These are phyloP conservation scores for Morinoia aosen DNA, from an alignment of 2,888 invertebrate species.

Conservation along the genomic window DNA sequence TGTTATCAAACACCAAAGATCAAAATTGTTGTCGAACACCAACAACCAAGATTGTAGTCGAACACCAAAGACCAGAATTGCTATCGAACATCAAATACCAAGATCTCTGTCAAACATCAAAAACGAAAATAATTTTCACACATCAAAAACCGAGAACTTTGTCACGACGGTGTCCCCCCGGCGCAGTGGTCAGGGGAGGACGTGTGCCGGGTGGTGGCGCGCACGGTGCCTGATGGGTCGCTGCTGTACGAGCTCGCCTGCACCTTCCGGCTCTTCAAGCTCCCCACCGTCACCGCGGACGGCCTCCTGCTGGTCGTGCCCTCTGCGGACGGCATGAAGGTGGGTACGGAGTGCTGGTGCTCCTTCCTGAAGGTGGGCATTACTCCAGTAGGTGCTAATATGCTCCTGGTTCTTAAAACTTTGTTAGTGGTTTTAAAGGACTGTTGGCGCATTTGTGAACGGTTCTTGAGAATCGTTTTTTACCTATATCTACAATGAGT, in stretches of 20 bases:
- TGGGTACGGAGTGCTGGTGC: constrained; percentile 16
- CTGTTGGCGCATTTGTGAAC: too few relatives aligned
- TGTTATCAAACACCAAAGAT: too few relatives aligned
- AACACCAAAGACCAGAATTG: too few relatives aligned
- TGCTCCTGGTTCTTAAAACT: not conserved
- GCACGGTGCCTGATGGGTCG: constrained; percentile 78
- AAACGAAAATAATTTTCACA: too few relatives aligned
- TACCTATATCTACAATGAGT: too few relatives aligned
- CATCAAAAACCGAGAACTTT: too few relatives aligned
- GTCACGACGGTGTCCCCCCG: not conserved
- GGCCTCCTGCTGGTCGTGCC: constrained; percentile 83
- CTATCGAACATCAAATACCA: too few relatives aligned
- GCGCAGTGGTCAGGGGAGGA: constrained; percentile 55
- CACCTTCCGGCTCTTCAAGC: constrained; percentile 82
- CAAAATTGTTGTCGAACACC: too few relatives aligned
- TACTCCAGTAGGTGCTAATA: not conserved
- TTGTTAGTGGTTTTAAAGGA: too few relatives aligned
- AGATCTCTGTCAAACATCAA: too few relatives aligned
- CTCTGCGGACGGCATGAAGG: constrained; percentile 84
- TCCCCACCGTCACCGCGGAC: constrained; percentile 86
- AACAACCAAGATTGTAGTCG: too few relatives aligned
- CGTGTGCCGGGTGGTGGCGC: constrained; percentile 63
- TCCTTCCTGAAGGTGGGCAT: not conserved
- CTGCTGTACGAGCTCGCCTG: constrained; percentile 87
- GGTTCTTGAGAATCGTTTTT: too few relatives aligned